Percentiles rank a stretch among this genome's conserved stretches.
Conservation (phyloP, 2,113 vertebrate species). For the Gasterosteus nipponicus region DNA sequence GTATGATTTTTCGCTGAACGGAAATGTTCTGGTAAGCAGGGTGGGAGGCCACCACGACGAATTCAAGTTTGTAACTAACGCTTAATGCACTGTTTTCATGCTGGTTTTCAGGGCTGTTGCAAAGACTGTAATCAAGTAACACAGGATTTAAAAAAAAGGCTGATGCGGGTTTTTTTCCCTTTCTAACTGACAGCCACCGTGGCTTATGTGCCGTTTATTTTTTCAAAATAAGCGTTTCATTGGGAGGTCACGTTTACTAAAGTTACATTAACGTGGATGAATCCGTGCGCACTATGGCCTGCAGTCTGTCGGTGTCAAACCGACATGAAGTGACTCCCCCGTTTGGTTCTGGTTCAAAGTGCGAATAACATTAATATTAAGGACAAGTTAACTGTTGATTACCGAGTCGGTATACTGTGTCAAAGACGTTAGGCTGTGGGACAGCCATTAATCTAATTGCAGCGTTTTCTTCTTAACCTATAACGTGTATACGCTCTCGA, state of each 20-base stretch:
- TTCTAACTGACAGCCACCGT: conserved; percentile 11
- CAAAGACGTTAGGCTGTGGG: conserved; percentile 22
- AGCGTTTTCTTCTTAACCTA: conserved; percentile 15
- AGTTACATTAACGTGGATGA: conserved; percentile 36
- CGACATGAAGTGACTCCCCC: conserved; percentile 23
- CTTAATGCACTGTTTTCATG: conserved; percentile 3
- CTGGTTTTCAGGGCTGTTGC: neutral
- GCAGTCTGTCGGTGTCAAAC: conserved; percentile 64
- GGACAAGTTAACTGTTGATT: conserved; percentile 40
- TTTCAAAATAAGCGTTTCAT: conserved; percentile 40
- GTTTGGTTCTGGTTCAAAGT: neutral
- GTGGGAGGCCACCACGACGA: conserved; percentile 20
- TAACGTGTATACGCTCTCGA: neutral
- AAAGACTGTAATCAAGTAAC: conserved; percentile 5
- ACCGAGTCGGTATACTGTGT: conserved; percentile 5
- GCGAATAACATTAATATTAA: neutral
- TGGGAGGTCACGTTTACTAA: conserved; percentile 26
- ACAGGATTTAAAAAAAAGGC: neutral
- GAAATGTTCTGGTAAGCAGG: conserved; percentile 51
- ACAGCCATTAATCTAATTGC: conserved; percentile 27
- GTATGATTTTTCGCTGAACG: conserved; percentile 48
- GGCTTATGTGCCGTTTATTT: conserved; percentile 6
- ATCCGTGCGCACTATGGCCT: conserved; percentile 68
- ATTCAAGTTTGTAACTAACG: conserved; percentile 36
- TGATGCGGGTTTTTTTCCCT: neutral